These are phyloP conservation scores for Leucania comma DNA, from an alignment of 2,888 invertebrate species.

Conservation along the genomic window DNA sequence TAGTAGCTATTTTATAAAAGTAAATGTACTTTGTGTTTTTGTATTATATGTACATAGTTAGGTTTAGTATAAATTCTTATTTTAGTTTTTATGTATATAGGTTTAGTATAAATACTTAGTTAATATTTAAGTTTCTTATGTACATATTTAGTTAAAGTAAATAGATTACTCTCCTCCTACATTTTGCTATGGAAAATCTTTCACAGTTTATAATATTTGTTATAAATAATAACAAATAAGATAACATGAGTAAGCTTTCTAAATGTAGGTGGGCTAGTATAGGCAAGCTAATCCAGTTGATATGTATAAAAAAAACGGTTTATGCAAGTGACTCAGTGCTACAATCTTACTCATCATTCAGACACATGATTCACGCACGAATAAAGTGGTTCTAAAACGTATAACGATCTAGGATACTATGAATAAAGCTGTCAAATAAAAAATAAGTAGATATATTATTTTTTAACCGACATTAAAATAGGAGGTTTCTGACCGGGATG, in stretches of 20 bases:
- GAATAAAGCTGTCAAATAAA: background rate
- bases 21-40: too few species aligned
- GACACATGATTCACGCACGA: background rate
- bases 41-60: too few species aligned
- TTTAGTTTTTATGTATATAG: too few species aligned
- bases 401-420: background rate
- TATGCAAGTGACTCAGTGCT: slow-evolving; percentile 2
- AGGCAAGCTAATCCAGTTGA: background rate
- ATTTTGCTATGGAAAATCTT: background rate
- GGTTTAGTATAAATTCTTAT: too few species aligned
- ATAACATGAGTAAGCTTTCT: background rate
- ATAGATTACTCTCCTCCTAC: background rate
- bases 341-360: background rate
- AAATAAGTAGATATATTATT: too few species aligned
- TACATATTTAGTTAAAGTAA: background rate
- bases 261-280: background rate
- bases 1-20: background rate
- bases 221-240: background rate
- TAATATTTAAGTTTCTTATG: too few species aligned
- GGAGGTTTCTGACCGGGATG: too few species aligned
- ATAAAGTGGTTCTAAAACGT: slow-evolving; percentile 1
- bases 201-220: background rate
- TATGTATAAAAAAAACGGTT: background rate
- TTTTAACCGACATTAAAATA: too few species aligned
- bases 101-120: too few species aligned